Evolutionary conservation across 2,888 invertebrate species (phyloP), one percentile per base, ranked within the genome.

Genomic region (Protophormia terraenovae): DNA sequence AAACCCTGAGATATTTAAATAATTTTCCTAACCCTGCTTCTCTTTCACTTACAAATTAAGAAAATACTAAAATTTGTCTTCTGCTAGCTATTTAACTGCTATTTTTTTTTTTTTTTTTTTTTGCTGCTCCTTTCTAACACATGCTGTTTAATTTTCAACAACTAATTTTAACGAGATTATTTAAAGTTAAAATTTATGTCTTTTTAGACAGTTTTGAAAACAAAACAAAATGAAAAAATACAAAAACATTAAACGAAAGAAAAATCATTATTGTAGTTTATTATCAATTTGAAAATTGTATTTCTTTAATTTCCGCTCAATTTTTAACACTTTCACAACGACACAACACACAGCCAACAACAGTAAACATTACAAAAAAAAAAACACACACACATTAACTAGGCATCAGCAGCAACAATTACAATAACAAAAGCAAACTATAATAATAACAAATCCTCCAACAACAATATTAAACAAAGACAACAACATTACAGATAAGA

Each of bases 311-410:
- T 87, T 88, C 87, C 87, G 87, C 82, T 87, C 87, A 87, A 87
- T 88, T 88, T 88, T 87, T 87, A 88, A 87, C 88, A 88, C 88
- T 88, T 88, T 88, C 88, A 87, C 88, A 87, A 81, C 76, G 60
- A 73, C 77, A 67, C 75, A 72, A 72, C 67, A 75, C 27, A 50
- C 38, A 75, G 35, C 67, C n/a, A 77, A 75, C 47, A 80, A 41
- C 24, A 24, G 53, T 32, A 47, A 12, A 41, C 41, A 16, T 47
- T 69, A 47, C 32, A 47, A 14, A 41, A 45, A n/a, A n/a, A n/a
- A n/a, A n/a, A 75, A 58, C 53, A 58, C 73, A 29, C 29, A 41
- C 69, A 80, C 80, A 79, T 69, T 80, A 75, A 69, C 55, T 45
- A 64, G 50, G 29, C 72, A 76, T 27, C 64, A 66, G 8, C 32